Evolutionary conservation across 1,140 invertebrate species (phyloP).

Genomic region (Dolichoris vasculosae): DNA sequence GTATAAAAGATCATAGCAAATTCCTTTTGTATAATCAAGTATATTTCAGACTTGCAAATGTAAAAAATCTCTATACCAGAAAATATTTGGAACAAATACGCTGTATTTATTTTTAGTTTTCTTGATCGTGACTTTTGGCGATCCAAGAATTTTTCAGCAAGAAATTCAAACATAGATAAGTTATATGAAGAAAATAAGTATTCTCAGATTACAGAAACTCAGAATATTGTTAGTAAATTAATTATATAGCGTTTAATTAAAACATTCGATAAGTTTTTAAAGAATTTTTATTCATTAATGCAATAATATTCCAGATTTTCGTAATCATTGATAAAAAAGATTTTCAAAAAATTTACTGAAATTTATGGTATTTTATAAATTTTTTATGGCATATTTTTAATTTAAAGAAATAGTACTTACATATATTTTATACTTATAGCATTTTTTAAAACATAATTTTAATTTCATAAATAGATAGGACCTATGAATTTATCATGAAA

Average conservation of each 20-base stretch:
- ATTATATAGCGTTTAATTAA: conserved; percentile 12
- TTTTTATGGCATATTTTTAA: not conserved
- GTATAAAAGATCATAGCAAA: not conserved
- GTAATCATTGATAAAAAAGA: not conserved
- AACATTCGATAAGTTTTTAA: not conserved
- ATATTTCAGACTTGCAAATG: no score
- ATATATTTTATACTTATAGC: not conserved
- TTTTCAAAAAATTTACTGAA: not conserved
- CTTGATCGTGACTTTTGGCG: conserved; percentile 42
- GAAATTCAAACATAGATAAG: not conserved
- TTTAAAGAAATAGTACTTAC: not conserved
- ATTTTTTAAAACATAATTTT: conserved; percentile 20
- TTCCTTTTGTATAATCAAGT: no score
- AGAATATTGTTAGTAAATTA: not conserved
- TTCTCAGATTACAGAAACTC: not conserved
- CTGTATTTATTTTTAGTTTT: conserved; percentile 44
- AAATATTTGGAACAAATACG: conserved; percentile 50
- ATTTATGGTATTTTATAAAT: no score
- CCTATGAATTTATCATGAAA: conserved; percentile 6
- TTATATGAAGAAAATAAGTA: not conserved
- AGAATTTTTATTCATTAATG: no score
- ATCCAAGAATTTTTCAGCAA: conserved; percentile 45
- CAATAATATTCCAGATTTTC: no score
- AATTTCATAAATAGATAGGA: not conserved
- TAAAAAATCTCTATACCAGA: no score